Percentiles rank a stretch among this genome's conserved stretches.
Conservation (phyloP, 2,113 vertebrate genomes). For the Aspiorhynchus laticeps region DNA sequence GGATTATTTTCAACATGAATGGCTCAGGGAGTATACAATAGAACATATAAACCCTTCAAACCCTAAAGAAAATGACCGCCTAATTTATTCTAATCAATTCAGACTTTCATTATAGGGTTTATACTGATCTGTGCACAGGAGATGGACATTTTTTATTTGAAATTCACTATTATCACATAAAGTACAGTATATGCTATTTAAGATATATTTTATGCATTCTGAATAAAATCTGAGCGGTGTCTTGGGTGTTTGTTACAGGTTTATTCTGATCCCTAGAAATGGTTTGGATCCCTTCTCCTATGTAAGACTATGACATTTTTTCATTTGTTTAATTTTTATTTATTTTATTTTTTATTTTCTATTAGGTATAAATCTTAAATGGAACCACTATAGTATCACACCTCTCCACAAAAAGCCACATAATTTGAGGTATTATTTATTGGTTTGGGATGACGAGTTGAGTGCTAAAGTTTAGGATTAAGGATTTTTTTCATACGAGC, state of each 20-base stretch:
- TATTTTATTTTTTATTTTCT: not conserved
- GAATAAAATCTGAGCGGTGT: not conserved
- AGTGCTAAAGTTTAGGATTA: no score
- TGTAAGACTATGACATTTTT: not conserved
- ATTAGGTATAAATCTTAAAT: not conserved
- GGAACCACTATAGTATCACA: not conserved
- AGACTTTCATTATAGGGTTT: slow-evolving; percentile 6
- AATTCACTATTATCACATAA: not conserved
- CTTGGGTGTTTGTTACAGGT: not conserved
- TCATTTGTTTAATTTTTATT: no score
- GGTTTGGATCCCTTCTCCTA: not conserved
- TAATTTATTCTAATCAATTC: slow-evolving; percentile 45
- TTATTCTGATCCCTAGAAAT: not conserved
- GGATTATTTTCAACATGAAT: not conserved
- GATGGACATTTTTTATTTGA: no score
- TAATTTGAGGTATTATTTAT: not conserved
- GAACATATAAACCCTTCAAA: not conserved
- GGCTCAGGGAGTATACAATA: not conserved
- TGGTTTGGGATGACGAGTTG: not conserved
- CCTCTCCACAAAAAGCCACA: not conserved
- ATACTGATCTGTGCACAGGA: slow-evolving; percentile 5
- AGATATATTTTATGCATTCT: not conserved
- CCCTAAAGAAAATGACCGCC: slow-evolving; percentile 3
- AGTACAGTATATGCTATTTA: no score
- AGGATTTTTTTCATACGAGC: not conserved